phyloP scores from a whole-genome alignment of 2,888 invertebrate species.

The Incurvaria masculella region DNA sequence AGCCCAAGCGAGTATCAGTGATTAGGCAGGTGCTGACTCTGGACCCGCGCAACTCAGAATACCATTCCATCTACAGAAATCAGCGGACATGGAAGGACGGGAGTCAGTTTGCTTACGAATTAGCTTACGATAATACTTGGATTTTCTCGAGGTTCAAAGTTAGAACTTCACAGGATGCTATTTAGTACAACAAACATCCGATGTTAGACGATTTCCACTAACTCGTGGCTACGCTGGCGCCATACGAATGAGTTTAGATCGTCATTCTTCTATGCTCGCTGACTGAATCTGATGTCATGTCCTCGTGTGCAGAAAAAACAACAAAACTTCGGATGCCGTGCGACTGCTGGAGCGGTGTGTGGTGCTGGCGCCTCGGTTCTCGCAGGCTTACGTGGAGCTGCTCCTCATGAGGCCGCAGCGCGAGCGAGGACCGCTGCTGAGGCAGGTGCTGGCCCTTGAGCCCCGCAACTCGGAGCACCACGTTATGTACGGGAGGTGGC shows the following conservation, averaged over 20 bases:
- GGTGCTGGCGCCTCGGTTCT: constrained; percentile 63
- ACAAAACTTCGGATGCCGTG: constrained; percentile 61
- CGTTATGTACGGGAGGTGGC: constrained; percentile 70
- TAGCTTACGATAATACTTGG: too few relatives aligned
- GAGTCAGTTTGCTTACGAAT: too few relatives aligned
- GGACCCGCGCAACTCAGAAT: constrained; percentile 66
- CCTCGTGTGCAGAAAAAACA: constrained; percentile 65
- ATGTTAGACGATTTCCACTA: too few relatives aligned
- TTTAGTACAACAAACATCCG: too few relatives aligned
- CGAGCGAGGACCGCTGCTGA: constrained; percentile 55
- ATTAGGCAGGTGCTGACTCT: constrained; percentile 62
- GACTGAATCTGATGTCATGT: too few relatives aligned
- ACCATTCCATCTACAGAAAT: constrained; percentile 67
- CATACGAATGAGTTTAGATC: too few relatives aligned
- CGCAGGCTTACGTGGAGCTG: constrained; percentile 66
- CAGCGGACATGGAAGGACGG: too few relatives aligned
- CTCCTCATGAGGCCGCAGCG: constrained; percentile 55
- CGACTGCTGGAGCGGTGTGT: constrained; percentile 68
- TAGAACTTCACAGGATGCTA: too few relatives aligned
- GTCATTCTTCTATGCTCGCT: too few relatives aligned
- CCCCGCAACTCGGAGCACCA: constrained; percentile 67
- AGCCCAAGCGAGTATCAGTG: constrained; percentile 52
- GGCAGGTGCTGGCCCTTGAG: constrained; percentile 63
- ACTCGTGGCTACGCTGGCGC: too few relatives aligned
- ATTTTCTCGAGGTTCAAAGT: too few relatives aligned